Base-by-base conservation (phyloP, 1,140 invertebrate genomes). In the Polypedilum pembai region DNA sequence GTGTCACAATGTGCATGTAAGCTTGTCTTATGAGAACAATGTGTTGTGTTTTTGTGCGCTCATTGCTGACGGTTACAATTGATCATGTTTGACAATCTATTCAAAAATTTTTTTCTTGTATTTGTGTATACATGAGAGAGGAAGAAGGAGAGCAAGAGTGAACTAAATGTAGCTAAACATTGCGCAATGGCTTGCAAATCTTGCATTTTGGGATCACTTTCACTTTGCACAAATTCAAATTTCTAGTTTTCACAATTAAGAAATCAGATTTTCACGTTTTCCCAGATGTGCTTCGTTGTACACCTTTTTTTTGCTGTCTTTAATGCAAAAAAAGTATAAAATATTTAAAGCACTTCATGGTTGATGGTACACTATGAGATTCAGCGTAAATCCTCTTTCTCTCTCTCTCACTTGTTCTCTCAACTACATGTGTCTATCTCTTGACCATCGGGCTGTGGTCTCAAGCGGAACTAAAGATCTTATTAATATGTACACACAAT, bases 81-180 rank as follows among this genome's bases (percentile, higher is more conserved):
- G 45, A 56, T 56, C 45, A 56, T 56, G 45, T 56, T 56, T 56
- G 45, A 56, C 45, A 56, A 56, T 56, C 45, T 56, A 56, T 56
- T 56, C 45, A 56, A n/a, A 56, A n/a, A 56, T 10, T 56, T 56
- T 56, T 56, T 45, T 3, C 8, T 45, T 45, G 40, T 15, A 4
- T 56, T 3, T 56, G 4, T 12, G 12, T 56, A 56, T 12, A 4
- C 12, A 15, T 15, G 45, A 15, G 45, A 56, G 45, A 56, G n/a
- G 12, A 56, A 56, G 12, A 56, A 56, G 4, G 12, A n/a, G 45
- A 56, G 15, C 45, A 15, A 56, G 45, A 56, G n/a, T n/a, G 3
- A 56, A n/a, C n/a, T 56, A 12, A 56, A 56, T 33, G 24, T 33
- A 33, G 24, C 24, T 33, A 5, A 33, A 33, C 24, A 33, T 56